Base-by-base conservation (phyloP, 2,113 vertebrate species). In the Geothlypis trichas region DNA sequence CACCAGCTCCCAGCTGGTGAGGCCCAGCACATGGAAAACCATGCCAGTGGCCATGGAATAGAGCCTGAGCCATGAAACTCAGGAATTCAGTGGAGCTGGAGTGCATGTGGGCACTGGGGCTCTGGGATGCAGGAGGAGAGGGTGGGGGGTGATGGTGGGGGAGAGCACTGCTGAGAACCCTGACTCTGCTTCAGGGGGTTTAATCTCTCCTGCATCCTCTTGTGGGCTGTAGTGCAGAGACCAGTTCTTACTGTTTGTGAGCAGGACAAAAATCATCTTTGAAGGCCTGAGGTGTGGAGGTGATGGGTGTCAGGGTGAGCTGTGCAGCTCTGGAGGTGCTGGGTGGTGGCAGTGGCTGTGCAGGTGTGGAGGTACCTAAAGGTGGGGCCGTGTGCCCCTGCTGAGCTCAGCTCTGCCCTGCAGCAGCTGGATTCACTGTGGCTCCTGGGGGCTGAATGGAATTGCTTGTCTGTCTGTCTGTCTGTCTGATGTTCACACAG, bases 301-400 rank as follows among this genome's bases (percentile, higher is more conserved):
- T 59, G 13, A 55, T n/a, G 33, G 49, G 17, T 33, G 62, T 67
- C 33, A 5, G 5, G 52, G 61, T 22, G 73, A 89, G 83, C n/a
- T 39, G 67, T 55, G 1, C 39, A 33, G 62, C 4, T 4, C 52
- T 55, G 7, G 0, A 3, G 35, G 35, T 69, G 71, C 20, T 46
- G 5, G 4, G 46, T 57, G 84, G 16, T 69, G 67, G 59, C n/a
- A 20, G 31, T 51, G 37, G 17, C 16, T n/a, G 41, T 80, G 63
- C 46, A 69, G 41, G 73, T 84, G 87, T 62, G 68, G 39, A 52
- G 28, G 35, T 51, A 6, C 30, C 55, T 42, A 7, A 16, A 8
- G 35, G 0, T 6, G 39, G 65, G 10, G 9, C 28, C 9, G 0
- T 3, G 24, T 2, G 5, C 5, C 37, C 37, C 42, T 90, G 0